Evolutionary conservation across 2,113 vertebrate genomes (phyloP).

Genomic region (Petroica traversi): DNA sequence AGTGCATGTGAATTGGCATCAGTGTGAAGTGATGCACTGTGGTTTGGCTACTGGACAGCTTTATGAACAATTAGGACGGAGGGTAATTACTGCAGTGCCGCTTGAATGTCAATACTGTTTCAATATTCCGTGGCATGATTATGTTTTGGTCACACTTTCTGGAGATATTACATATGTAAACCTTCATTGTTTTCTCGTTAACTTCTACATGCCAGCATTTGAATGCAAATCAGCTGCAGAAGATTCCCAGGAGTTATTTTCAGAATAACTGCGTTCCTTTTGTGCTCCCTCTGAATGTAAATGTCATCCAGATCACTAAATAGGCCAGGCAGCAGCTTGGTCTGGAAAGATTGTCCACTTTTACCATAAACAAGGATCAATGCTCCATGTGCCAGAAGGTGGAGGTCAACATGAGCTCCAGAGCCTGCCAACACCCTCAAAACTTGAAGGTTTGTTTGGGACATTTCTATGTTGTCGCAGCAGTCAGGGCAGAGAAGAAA

Average conservation of each 20-base stretch:
- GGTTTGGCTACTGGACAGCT: not conserved
- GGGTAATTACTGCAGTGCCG: not conserved
- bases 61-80: not conserved
- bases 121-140: not conserved
- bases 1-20: not conserved
- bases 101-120: not conserved
- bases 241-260: conserved; percentile 1
- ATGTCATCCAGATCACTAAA: conserved; percentile 23
- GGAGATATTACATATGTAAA: conserved; percentile 13
- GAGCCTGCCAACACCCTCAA: not conserved
- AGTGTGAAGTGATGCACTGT: not conserved
- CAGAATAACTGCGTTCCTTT: conserved; percentile 8
- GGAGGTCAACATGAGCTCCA: not conserved
- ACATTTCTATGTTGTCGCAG: not conserved
- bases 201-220: not conserved
- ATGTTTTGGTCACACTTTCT: not conserved
- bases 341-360: not conserved
- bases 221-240: conserved; percentile 39
- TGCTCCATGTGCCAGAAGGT: not conserved
- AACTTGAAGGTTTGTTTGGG: not conserved
- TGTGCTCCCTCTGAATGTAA: conserved; percentile 30
- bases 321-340: not conserved
- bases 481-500: not conserved
- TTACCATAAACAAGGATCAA: not conserved
- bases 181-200: not conserved